Evolutionary conservation across 1,140 invertebrate species (phyloP), one percentile per base, ranked within the genome.

Genomic region (Drosophila orena): DNA sequence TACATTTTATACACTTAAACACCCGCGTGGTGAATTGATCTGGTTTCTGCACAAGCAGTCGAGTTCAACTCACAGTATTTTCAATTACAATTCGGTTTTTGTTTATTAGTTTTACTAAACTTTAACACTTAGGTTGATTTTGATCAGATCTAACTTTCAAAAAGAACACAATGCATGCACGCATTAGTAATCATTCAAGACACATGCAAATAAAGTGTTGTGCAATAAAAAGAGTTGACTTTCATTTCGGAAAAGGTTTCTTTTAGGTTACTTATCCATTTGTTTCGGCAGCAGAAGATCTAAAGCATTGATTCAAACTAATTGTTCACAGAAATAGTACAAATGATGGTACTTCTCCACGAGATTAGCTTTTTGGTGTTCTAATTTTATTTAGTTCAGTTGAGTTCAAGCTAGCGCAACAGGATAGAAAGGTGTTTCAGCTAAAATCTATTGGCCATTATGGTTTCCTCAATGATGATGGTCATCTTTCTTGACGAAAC

Each of bases 401-500:
- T 62, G 24, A 46, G 37, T 69, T 77, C 77, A 59, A 68, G 38
- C 61, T 76, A 69, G 50, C 68, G 54, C 73, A 77, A 75, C 47
- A 58, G 72, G 52, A 75, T 50, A 64, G 44, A 65, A 17, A 44
- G 42, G 42, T 44, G 17, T 44, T 44, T 15, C 10, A 75, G 60
- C 57, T 15, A 66, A 12, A n/a, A 12, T 30, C 15, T 43, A 24
- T 7, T 11, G 11, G 30, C 49, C 49, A 52, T 15, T 27, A 20
- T 44, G 10, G 42, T 4, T 42, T 44, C 15, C 46, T 52, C 38
- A 68, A 65, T 91, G 90, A 77, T 95, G 94, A 81, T 95, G 94
- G 81, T 93, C 93, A 77, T 95, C 94, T 89, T 97, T 95, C 91
- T 98, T 97, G 56, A 95, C 95, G 92, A 97, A 98, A 52, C 97